Percentiles rank a stretch among this genome's conserved stretches.
phyloP scores from a whole-genome alignment of 2,797 vertebrate species.

The Acanthurus tractus region DNA sequence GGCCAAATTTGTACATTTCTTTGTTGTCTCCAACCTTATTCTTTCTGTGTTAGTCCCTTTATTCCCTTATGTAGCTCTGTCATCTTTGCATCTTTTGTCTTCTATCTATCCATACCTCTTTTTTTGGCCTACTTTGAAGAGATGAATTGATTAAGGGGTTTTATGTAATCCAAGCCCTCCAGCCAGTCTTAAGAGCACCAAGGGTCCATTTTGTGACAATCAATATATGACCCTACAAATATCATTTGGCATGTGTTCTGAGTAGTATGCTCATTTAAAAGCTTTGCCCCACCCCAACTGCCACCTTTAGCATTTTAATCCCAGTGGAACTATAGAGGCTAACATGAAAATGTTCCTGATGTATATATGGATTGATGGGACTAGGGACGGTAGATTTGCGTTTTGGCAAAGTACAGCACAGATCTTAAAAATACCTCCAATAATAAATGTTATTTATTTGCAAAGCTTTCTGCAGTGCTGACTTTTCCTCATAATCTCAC shows the following conservation, averaged over 20 bases:
- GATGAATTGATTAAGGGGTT: conserved; percentile 72
- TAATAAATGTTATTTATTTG: conserved; percentile 64
- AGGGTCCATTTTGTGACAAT: conserved; percentile 83
- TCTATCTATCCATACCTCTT: conserved; percentile 36
- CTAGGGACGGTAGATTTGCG: conserved; percentile 19
- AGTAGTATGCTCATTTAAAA: conserved; percentile 56
- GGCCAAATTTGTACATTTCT: background rate
- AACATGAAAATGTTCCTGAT: conserved; percentile 67
- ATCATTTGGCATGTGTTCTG: conserved; percentile 79
- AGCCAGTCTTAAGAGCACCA: conserved; percentile 81
- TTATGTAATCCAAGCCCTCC: conserved; percentile 74
- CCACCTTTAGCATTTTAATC: conserved; percentile 48
- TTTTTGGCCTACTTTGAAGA: conserved; percentile 56
- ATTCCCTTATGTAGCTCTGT: background rate
- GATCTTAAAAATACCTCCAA: conserved; percentile 40
- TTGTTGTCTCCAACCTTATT: background rate
- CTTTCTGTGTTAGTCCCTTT: conserved; percentile 3
- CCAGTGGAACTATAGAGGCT: conserved; percentile 65
- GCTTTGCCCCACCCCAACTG: conserved; percentile 40
- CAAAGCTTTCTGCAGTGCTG: conserved; percentile 53
- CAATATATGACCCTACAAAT: conserved; percentile 87
- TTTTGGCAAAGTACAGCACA: conserved; percentile 26
- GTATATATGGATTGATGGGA: conserved; percentile 67
- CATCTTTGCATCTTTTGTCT: conserved; percentile 34
- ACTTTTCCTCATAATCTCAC: conserved; percentile 48